Base-by-base conservation (phyloP, 2,888 invertebrate species). In the Drosophila neonasuta region DNA sequence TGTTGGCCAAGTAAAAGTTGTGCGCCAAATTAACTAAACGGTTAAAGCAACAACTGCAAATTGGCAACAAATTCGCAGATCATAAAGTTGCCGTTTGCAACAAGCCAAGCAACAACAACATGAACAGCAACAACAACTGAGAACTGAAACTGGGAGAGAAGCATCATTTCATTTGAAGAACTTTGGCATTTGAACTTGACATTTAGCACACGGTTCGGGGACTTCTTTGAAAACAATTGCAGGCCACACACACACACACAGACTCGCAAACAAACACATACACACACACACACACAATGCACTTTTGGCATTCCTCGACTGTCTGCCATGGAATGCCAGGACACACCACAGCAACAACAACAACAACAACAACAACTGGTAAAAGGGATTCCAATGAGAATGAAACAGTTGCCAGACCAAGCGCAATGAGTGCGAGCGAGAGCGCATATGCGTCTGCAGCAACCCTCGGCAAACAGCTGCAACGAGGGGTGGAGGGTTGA, bases 121-220 rank as follows among this genome's bases (percentile, higher is more conserved):
- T n/a, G n/a, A 13, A 13, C 51, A 65, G 41, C 49, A 68, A 51
- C 24, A 24, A 24, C 24, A 24, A 24, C 24, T 55, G 54, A 54
- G 62, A 60, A 41, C 45, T 44, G 44, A 10, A 29, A 13, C 36
- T 17, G 45, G 10, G 8, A 29, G 49, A 58, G 62, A 63, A 82
- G 86, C 86, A 87, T 85, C 86, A 87, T 82, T 85, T 85, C 75
- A 74, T 86, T 80, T 86, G 81, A 81, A 78, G 81, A 86, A 86
- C 88, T 86, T 86, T 86, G 82, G 76, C 85, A 88, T 88, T 86
- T 86, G 85, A 86, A 86, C 85, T 86, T 86, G 85, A 86, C 85
- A 88, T 88, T 86, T 86, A 80, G 76, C 83, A 84, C 87, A 80
- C 80, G 86, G 72, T 75, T 74, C 77, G 78, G 84, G 69, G 77